Conservation (phyloP, 2,797 vertebrate species). For the Acrossocheilus wenchowensis region DNA sequence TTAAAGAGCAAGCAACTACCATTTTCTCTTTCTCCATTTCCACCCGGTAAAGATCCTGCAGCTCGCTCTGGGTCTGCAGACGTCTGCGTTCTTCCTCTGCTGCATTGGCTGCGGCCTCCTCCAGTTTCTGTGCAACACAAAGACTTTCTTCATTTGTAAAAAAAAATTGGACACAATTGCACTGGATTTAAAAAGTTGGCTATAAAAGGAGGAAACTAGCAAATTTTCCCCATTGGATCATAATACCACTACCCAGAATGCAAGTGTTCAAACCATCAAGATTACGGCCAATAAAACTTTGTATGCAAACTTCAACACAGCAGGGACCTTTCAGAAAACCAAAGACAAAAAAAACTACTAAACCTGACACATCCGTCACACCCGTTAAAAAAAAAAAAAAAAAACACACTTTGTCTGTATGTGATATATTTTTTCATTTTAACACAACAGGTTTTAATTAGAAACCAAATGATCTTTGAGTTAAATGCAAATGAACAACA, state of each 20-base stretch:
- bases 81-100: conserved; percentile 89
- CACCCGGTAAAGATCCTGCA: conserved; percentile 89
- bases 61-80: conserved; percentile 89
- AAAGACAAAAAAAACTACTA: conserved; percentile 8
- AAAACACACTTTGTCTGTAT: neutral
- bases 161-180: neutral
- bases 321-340: conserved; percentile 9
- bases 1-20: conserved; percentile 70
- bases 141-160: conserved; percentile 27
- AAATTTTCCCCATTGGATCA: neutral
- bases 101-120: conserved; percentile 87
- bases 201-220: conserved; percentile 12
- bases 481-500: neutral
- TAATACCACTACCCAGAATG: conserved; percentile 14
- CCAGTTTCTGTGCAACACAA: conserved; percentile 84
- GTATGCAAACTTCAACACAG: conserved; percentile 21
- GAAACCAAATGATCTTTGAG: neutral
- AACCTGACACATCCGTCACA: conserved; percentile 4
- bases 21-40: conserved; percentile 94
- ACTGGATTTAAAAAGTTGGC: neutral
- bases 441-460: neutral
- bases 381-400: neutral
- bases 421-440: neutral
- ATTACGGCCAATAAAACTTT: neutral
- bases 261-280: conserved; percentile 13